Percentiles rank a stretch among this genome's conserved stretches.
Conservation (phyloP, 2,888 invertebrate genomes). For the Synanthedon andrenaeformis region DNA sequence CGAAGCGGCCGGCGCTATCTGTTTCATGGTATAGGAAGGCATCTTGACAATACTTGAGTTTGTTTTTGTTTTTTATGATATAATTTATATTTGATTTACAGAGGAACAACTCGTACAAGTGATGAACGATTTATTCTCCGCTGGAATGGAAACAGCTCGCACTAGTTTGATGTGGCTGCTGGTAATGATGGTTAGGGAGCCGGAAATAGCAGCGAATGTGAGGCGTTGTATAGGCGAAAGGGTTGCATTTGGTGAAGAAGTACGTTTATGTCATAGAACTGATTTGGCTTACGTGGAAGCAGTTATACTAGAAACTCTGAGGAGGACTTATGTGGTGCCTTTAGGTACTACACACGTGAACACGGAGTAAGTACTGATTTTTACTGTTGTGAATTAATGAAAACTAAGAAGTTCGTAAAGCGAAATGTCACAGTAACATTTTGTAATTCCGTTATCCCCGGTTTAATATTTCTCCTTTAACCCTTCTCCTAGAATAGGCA, state of each 20-base stretch:
- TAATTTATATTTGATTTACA: slow-evolving; percentile 26
- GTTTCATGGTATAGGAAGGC: too few relatives aligned
- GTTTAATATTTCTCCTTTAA: too few relatives aligned
- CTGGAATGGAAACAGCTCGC: slow-evolving; percentile 90
- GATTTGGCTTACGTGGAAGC: slow-evolving; percentile 83
- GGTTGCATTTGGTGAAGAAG: slow-evolving; percentile 77
- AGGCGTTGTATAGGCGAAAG: slow-evolving; percentile 82
- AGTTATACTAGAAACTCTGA: slow-evolving; percentile 82
- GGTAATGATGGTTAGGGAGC: slow-evolving; percentile 83
- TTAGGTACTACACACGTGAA: slow-evolving; percentile 88
- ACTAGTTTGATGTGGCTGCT: slow-evolving; percentile 86
- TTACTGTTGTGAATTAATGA: background rate
- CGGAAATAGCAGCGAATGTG: slow-evolving; percentile 76
- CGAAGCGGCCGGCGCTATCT: too few relatives aligned
- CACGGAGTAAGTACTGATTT: slow-evolving; percentile 71
- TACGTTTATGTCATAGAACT: slow-evolving; percentile 78
- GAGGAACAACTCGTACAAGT: slow-evolving; percentile 88
- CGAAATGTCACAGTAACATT: too few relatives aligned
- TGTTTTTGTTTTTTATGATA: too few relatives aligned
- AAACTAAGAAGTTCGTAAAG: too few relatives aligned
- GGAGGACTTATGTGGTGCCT: slow-evolving; percentile 83
- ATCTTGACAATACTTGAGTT: too few relatives aligned
- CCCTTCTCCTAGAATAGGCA: too few relatives aligned
- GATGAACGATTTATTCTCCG: slow-evolving; percentile 87
- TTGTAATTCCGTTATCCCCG: too few relatives aligned